Evolutionary conservation across 1,140 invertebrate species (phyloP), one percentile per base, ranked within the genome.

Genomic region (Dendrolimus punctatus): DNA sequence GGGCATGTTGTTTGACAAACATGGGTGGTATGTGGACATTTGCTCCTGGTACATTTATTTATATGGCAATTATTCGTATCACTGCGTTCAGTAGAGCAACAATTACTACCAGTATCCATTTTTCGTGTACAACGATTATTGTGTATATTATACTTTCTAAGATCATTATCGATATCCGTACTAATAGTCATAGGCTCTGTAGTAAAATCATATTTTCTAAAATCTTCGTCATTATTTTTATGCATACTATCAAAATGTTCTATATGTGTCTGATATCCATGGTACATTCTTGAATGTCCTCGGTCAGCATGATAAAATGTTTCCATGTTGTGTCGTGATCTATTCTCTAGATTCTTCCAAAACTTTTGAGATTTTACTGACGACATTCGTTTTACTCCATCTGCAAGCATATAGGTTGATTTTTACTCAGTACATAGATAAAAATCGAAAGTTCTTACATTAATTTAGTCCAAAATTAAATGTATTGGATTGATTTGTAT

Each of bases 121-220:
- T 57, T 71, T 42, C 76, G 66, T 37, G 80, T 80, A 51, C 80
- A 83, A 53, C 68, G 47, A 4, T 55, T 10, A 49, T 62, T 38
- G 5, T 36, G 8, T 42, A 48, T 39, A 49, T 68, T 53, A 49
- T 57, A 40, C 62, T 64, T 71, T 66, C 58, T 64, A 40, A 57
- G 67, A 56, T 64, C 58, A 36, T 60, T 48, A n/a, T 55, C 40
- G 5, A 51, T 49, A 45, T 42, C 45, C n/a, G 40, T 9, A 55
- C 50, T 49, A 37, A 54, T 9, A 23, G 23, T 23, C 23, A 23
- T 23, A 41, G 62, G 6, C 40, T 53, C 54, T 40, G 56, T 60
- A 10, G 57, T 51, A 37, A 40, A 54, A 10, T 70, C 67, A 46
- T 58, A 59, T 60, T 53, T 76, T 57, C 56, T 62, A 41, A 55